Conservation (phyloP, 2,797 vertebrate species). For the Sebastolobus alascanus region DNA sequence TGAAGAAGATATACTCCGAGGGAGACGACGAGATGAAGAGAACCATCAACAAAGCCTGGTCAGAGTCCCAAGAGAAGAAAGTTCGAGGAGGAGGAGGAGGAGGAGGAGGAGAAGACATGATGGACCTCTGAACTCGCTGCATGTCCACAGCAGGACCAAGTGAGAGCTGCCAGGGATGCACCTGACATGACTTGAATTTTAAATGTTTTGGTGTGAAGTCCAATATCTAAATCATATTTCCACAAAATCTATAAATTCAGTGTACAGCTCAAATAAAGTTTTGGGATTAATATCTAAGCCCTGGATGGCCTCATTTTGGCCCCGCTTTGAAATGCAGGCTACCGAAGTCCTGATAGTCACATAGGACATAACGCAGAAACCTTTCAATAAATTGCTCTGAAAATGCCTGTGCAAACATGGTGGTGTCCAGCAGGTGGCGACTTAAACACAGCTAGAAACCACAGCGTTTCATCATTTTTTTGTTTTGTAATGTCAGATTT, state of each 20-base stretch:
- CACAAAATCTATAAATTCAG: neutral
- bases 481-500: neutral
- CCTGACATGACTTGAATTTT: constrained; percentile 37
- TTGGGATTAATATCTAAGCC: neutral
- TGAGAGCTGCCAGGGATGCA: constrained; percentile 4
- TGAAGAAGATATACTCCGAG: constrained; percentile 97
- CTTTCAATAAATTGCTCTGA: neutral
- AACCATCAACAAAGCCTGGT: constrained; percentile 98
- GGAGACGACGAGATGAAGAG: constrained; percentile 99
- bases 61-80: constrained; percentile 97
- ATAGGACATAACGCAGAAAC: neutral
- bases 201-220: constrained; percentile 10
- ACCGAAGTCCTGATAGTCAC: neutral
- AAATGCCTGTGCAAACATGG: neutral
- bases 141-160: constrained; percentile 31
- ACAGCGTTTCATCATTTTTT: neutral
- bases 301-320: constrained; percentile 6
- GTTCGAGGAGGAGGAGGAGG: constrained; percentile 75
- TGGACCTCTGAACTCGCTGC: constrained; percentile 86
- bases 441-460: neutral
- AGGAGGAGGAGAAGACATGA: constrained; percentile 88
- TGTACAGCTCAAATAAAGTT: neutral
- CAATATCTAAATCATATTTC: neutral
- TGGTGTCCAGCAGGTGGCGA: constrained; percentile 28
- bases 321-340: constrained; percentile 11